A percentile compares a stretch with the other conserved stretches of the same genome.
phyloP scores from a whole-genome alignment of 35 echinoderm and acorn worm species.

The Stichopus chloronotus region DNA sequence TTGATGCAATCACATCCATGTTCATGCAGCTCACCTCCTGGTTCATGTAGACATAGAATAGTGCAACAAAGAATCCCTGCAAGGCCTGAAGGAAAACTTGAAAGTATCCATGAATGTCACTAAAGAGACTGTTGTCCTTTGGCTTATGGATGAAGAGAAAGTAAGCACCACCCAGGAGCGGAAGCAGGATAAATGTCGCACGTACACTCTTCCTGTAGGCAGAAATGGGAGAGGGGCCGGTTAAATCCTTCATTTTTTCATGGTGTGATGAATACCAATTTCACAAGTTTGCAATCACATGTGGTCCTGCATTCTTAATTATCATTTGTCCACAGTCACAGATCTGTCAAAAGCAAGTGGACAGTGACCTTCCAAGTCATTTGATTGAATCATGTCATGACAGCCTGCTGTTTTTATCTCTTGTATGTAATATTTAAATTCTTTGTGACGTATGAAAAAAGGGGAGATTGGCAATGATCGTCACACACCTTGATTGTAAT shows the following conservation, averaged over 20 bases:
- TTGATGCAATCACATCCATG: no score
- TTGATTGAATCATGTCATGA: no score
- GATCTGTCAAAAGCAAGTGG: no score
- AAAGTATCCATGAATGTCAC: slow-evolving; percentile 61
- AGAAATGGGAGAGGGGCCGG: neutral
- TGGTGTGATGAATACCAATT: neutral
- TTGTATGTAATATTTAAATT: no score
- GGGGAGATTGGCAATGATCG: no score
- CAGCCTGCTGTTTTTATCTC: no score
- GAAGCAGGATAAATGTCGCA: slow-evolving; percentile 79
- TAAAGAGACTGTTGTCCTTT: neutral
- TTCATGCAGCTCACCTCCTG: slow-evolving; percentile 71
- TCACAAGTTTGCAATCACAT: no score
- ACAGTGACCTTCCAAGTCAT: no score
- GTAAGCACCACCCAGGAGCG: slow-evolving; percentile 79
- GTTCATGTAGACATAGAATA: slow-evolving; percentile 92
- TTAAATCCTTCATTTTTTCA: neutral
- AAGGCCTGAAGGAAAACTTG: slow-evolving; percentile 74
- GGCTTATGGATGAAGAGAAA: slow-evolving; percentile 79
- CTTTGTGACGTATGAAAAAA: no score
- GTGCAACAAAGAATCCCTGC: slow-evolving; percentile 86
- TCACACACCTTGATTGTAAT: no score
- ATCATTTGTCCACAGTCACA: no score
- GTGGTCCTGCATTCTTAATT: no score
- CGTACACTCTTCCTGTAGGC: slow-evolving; percentile 82